Evolutionary conservation across 2,888 invertebrate genomes (phyloP).

Genomic region (Julus scandinavius): DNA sequence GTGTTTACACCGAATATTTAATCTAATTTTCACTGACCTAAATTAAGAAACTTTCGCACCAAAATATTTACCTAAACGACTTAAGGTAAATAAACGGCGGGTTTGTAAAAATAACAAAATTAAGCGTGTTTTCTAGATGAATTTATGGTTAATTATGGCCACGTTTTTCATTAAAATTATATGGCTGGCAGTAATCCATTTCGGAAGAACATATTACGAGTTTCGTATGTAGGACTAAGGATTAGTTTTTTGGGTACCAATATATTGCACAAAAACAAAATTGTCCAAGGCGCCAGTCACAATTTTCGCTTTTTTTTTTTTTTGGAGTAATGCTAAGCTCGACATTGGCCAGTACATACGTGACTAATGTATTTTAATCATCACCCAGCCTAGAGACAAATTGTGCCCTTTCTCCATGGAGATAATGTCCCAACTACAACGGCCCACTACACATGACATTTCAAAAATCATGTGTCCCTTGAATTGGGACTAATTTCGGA

Average conservation of each 20-base stretch:
- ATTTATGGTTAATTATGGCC: conserved; percentile 7
- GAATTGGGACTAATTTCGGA: no score
- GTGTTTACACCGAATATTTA: not conserved
- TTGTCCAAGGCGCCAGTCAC: not conserved
- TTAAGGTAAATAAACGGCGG: not conserved
- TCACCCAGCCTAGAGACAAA: no score
- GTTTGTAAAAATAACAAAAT: not conserved
- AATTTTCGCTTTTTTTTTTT: no score
- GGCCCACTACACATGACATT: no score
- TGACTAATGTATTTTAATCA: no score
- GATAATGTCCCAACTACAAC: no score
- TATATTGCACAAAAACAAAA: not conserved
- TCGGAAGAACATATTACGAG: not conserved
- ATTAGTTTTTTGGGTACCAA: not conserved
- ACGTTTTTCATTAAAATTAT: conserved; percentile 13
- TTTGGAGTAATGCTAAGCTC: no score
- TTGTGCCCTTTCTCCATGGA: no score
- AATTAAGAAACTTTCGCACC: not conserved
- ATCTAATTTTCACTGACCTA: conserved; percentile 12
- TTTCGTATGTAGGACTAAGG: not conserved
- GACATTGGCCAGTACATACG: no score
- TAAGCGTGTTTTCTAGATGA: not conserved
- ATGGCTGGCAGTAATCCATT: not conserved
- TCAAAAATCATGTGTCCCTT: no score
- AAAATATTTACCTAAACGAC: not conserved